Evolutionary conservation across 2,113 vertebrate genomes (phyloP).

Genomic region (Dicerorhinus sumatrensis): DNA sequence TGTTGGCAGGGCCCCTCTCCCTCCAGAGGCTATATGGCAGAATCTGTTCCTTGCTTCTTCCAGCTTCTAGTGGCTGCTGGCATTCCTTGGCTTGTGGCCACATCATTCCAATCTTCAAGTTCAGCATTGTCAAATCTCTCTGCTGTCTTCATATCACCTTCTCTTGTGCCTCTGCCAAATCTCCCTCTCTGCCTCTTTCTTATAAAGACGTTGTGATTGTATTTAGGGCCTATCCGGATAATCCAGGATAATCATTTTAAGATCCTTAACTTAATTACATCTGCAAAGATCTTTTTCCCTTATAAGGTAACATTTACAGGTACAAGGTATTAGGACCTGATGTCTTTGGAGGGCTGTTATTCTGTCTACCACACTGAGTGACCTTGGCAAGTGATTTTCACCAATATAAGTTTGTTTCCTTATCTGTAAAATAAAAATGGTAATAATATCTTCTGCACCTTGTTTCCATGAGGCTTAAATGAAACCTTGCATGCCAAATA

Average conservation of each 20-base stretch:
- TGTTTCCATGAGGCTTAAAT: conserved; percentile 7
- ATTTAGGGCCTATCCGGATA: neutral
- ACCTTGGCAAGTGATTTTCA: neutral
- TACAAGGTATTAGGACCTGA: conserved; percentile 13
- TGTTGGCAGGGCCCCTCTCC: neutral
- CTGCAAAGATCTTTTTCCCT: neutral
- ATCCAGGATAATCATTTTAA: conserved; percentile 14
- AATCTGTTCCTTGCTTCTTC: neutral
- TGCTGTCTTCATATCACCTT: neutral
- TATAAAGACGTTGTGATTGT: conserved; percentile 33
- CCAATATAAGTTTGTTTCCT: conserved; percentile 50
- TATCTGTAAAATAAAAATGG: conserved; percentile 56
- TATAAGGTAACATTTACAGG: neutral
- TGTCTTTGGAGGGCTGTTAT: neutral
- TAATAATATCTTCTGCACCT: neutral
- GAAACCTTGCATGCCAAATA: conserved; percentile 1
- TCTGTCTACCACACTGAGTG: neutral
- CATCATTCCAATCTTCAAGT: neutral
- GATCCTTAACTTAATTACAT: neutral
- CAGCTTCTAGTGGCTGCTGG: neutral
- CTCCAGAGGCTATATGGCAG: neutral
- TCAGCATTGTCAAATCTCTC: neutral
- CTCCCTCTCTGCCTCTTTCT: conserved; percentile 19
- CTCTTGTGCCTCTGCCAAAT: neutral
- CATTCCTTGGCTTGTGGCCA: conserved; percentile 15